Base-by-base conservation (phyloP, 2,888 invertebrate genomes). In the Tridacna gigas region DNA sequence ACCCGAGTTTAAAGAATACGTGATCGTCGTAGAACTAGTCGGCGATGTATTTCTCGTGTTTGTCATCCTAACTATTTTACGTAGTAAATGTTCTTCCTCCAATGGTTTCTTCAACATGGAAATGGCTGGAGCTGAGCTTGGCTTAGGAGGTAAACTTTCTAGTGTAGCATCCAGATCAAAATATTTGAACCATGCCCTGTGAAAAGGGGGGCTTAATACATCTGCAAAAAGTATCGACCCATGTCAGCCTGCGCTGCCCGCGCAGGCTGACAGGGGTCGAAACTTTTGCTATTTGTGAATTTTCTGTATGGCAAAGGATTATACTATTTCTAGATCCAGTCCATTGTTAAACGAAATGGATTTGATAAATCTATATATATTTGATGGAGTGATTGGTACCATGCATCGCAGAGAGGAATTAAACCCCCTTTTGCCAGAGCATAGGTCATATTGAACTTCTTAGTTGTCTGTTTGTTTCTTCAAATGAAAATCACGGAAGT, bases 1-100 rank as follows among this genome's bases (percentile, higher is more conserved):
- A 15, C 77, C 77, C 22, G 83, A 77, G n/a, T 83, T 74, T 51
- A 80, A 77, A 51, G 51, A 74, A n/a, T 83, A 79, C 65, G 83
- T 83, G 25, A 74, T 80, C 28, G 77, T 61, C 0, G 47, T 74
- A 18, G 80, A 83, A 48, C 66, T 83, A 22, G 74, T 77, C n/a
- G 83, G 80, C 2, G 83, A 83, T 51, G 20, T 83, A 5, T 76
- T 80, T 45, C 74, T 83, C 26, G 13, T 74, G 22, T 74, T 80
- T 37, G 83, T 65, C 7, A 60, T 80, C 1, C 51, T 51, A 7
- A 80, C 77, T 25, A 69, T 83, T 4, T 60, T 83, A 51, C 48
- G 77, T 11, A 80, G 80, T 48, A 77, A 77, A 69, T 80, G 74
- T 77, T 73, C 67, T 22, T 51, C 48, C 0, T 51, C 71, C 2